Evolutionary conservation across 2,113 vertebrate genomes (phyloP).

Genomic region (Ammodramus savannarum): DNA sequence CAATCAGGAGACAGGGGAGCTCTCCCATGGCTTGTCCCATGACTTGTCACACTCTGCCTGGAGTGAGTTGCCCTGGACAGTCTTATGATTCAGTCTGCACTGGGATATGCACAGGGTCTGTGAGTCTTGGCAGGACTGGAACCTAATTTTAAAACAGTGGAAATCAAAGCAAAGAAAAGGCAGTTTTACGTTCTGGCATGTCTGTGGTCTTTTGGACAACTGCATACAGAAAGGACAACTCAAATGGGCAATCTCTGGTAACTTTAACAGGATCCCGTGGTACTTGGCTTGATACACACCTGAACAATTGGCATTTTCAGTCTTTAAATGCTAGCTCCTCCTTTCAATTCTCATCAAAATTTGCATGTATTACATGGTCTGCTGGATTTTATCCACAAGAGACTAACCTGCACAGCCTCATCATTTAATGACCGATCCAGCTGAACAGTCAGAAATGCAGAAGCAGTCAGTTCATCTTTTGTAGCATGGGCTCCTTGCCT

Average conservation of each 20-base stretch:
- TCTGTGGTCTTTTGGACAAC: not conserved
- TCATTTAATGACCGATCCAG: constrained; percentile 82
- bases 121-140: not conserved
- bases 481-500: constrained; percentile 87
- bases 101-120: not conserved
- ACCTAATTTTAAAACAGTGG: not conserved
- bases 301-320: not conserved
- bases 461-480: constrained; percentile 84
- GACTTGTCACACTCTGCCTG: not conserved
- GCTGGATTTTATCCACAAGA: not conserved
- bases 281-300: not conserved
- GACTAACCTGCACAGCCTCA: constrained; percentile 84
- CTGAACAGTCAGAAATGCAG: constrained; percentile 89
- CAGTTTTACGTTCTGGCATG: not conserved
- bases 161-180: not conserved
- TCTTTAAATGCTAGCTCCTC: not conserved
- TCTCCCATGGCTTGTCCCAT: not conserved
- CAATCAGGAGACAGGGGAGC: not conserved
- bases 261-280: not conserved
- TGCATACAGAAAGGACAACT: not conserved
- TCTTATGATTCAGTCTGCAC: not conserved
- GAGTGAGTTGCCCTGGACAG: not conserved
- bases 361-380: not conserved
- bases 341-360: not conserved
- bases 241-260: not conserved